Evolutionary conservation across 2,113 vertebrate species (phyloP), one percentile per base, ranked within the genome.

Genomic region (Ailurus styani): DNA sequence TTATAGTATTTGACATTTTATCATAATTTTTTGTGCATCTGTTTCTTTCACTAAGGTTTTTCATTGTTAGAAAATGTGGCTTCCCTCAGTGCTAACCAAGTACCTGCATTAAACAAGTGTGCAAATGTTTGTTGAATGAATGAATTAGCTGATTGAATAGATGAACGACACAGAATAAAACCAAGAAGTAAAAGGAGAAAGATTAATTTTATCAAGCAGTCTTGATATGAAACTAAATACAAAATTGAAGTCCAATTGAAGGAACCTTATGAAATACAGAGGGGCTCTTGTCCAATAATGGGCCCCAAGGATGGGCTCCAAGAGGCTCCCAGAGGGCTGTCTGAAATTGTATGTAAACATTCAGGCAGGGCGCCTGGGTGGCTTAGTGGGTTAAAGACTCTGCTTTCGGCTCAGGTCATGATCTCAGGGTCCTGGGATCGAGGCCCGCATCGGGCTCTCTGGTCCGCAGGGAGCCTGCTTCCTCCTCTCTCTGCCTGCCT

Each of bases 151-250:
- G n/a, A 37, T 37, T 52, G 90, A 75, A 75, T 55, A 20, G 37
- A 79, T 93, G 52, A 85, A 55, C 29, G 85, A 84, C 23, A 85
- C 25, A 91, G 18, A 29, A 37, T 86, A 79, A 86, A 93, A 93
- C 42, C 72, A 90, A 85, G 50, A 55, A 79, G 37, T 55, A 72
- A 85, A 82, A 14, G 25, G n/a, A 18, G 27, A 73, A 86, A 23
- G 31, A 87, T 5, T 75, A 82, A 75, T 82, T 60, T 82, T 94
- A 87, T 75, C 55, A 91, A 64, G 55, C n/a, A 87, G 55, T 42
- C 62, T 50, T 83, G 20, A 52, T 90, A 85, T n/a, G 45, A 96
- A 96, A 93, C 79, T 72, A 90, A 83, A 83, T 40, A 87, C 34
- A 68, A 95, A 91, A 77, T 64, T 64, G 93, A 81, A 21, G 23